Conservation (phyloP, 1,140 invertebrate species). For the Contarinia nasturtii region DNA sequence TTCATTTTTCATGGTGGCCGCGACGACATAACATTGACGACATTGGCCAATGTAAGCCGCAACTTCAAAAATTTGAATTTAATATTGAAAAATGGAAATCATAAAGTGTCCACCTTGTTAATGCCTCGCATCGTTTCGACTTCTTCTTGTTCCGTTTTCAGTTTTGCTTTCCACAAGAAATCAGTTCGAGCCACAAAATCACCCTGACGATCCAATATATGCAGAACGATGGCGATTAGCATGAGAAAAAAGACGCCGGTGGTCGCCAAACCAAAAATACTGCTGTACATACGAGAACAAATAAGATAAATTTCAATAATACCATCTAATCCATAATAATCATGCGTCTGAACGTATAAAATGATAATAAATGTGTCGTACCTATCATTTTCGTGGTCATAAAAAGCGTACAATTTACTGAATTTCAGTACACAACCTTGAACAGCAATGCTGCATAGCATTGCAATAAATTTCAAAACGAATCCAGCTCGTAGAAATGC, state of each 20-base stretch:
- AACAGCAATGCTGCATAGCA: slow-evolving; percentile 41
- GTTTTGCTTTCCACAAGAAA: slow-evolving; percentile 81
- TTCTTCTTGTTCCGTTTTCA: slow-evolving; percentile 81
- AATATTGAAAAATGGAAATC: too few species aligned
- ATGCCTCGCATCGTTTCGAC: slow-evolving; percentile 89
- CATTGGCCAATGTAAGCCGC: too few species aligned
- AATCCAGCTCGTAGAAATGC: slow-evolving; percentile 70
- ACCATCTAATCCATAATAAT: too few species aligned
- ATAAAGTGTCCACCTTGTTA: slow-evolving; percentile 58
- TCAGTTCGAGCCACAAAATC: slow-evolving; percentile 75
- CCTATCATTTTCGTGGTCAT: too few species aligned
- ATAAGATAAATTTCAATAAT: not conserved
- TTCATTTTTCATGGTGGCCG: not conserved
- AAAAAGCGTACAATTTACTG: slow-evolving; percentile 28
- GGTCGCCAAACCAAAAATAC: slow-evolving; percentile 30
- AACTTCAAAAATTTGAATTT: too few species aligned
- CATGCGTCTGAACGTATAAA: too few species aligned
- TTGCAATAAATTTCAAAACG: slow-evolving; percentile 57
- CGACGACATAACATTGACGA: not conserved
- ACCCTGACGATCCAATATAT: slow-evolving; percentile 65
- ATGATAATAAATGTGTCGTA: too few species aligned
- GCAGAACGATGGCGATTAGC: slow-evolving; percentile 44
- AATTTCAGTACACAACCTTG: slow-evolving; percentile 44
- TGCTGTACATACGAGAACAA: not conserved
- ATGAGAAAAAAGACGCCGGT: slow-evolving; percentile 39